These are phyloP conservation scores for Adelosebastes latens DNA, from an alignment of 2,797 vertebrate species.

Conservation along the genomic window DNA sequence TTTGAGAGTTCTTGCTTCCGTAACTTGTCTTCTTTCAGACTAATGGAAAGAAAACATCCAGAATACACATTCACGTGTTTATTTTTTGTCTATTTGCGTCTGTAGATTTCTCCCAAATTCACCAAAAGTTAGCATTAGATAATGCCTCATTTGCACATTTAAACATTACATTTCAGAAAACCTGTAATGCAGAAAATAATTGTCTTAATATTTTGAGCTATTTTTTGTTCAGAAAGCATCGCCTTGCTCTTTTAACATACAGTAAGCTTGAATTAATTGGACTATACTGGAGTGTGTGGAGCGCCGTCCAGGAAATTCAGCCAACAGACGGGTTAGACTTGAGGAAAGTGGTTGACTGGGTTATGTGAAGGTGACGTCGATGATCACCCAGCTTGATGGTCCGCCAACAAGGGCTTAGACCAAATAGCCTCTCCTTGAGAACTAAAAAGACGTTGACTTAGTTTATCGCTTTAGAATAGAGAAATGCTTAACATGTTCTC, in stretches of 20 bases:
- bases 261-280: conserved; percentile 2
- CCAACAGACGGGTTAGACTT: conserved; percentile 11
- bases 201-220: not conserved
- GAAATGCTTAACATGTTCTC: not conserved
- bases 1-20: too few relatives aligned
- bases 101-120: too few relatives aligned
- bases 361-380: conserved; percentile 28
- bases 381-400: not conserved
- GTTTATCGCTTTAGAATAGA: not conserved
- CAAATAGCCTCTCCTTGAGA: not conserved
- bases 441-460: not conserved
- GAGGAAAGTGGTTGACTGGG: not conserved
- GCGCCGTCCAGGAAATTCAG: not conserved
- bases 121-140: too few relatives aligned
- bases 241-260: not conserved
- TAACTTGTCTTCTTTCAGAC: too few relatives aligned
- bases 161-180: too few relatives aligned
- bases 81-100: too few relatives aligned
- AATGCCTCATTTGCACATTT: too few relatives aligned
- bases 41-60: too few relatives aligned
- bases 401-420: conserved; percentile 21
- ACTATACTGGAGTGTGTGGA: not conserved
- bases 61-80: too few relatives aligned
- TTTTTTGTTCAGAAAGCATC: not conserved
- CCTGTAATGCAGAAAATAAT: too few relatives aligned